Evolutionary conservation across 2,113 vertebrate species (phyloP).

Genomic region (Trachemys scripta): DNA sequence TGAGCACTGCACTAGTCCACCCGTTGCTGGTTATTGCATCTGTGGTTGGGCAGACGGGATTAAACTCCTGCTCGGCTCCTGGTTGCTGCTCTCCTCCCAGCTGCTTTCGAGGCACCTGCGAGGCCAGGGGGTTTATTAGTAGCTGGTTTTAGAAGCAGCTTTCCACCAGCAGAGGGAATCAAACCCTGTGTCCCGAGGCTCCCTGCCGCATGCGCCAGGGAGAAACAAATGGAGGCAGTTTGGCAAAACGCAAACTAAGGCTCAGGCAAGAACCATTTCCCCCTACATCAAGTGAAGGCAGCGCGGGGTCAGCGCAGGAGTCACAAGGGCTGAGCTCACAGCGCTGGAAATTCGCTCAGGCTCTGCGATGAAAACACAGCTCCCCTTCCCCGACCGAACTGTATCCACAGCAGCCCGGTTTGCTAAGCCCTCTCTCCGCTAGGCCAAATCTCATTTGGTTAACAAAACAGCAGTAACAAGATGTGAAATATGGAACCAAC

Average conservation of each 20-base stretch:
- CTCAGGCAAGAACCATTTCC: too few species aligned
- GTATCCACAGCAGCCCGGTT: constrained; percentile 25
- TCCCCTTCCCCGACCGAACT: not conserved
- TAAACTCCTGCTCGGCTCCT: not conserved
- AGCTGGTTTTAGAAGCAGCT: too few species aligned
- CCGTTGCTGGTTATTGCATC: not conserved
- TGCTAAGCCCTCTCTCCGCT: not conserved
- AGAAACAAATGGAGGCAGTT: not conserved
- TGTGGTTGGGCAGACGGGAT: too few species aligned
- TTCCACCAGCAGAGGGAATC: not conserved
- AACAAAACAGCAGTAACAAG: constrained; percentile 43
- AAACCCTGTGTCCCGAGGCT: not conserved
- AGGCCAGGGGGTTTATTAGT: not conserved
- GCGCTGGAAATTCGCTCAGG: not conserved
- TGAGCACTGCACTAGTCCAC: not conserved
- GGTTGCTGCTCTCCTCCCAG: not conserved
- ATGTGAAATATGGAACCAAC: constrained; percentile 36
- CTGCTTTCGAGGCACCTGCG: not conserved
- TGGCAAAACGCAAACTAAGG: not conserved
- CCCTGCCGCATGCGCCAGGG: not conserved
- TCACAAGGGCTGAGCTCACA: not conserved
- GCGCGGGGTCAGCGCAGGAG: too few species aligned
- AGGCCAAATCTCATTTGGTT: constrained; percentile 18
- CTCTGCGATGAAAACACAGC: constrained; percentile 3
- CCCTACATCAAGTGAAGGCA: not conserved